Evolutionary conservation across 2,888 invertebrate species (phyloP), one percentile per base, ranked within the genome.

Genomic region (Campoplex nolae): DNA sequence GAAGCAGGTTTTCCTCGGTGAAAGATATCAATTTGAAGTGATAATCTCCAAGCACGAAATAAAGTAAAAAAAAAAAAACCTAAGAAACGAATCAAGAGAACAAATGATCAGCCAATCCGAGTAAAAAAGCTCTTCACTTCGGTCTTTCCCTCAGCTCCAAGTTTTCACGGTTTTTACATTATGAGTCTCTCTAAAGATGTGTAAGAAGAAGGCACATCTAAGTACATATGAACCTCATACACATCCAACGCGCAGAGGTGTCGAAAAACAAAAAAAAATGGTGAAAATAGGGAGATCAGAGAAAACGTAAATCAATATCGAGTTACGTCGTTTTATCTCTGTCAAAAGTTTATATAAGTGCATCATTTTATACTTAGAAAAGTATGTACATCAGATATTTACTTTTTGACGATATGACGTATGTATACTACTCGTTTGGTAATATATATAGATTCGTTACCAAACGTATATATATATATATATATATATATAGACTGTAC

Each of bases 21-120:
- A 88, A 84, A 84, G 88, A 23, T 88, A 88, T 88, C 88, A 87
- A 89, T 88, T 73, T 84, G 67, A 88, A 83, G 88, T 88, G 88
- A 89, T 89, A 89, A 89, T 89, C 84, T 88, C 65, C 70, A 16
- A 48, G 48, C 16, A 56, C 54, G 56, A 48, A 42, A 68, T 62
- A 74, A 28, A 77, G 68, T 62, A 74, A 28, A 77, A 68, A 80
- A 62, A 62, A 18, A 32, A 32, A 51, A 54, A 16, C 8, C 71
- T 65, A 54, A 74, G 51, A 48, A 42, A 74, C 35, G 77, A 71
- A 80, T 35, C 48, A 16, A 74, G 62, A 68, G 45, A 78, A 76
- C 54, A 56, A 77, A 77, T 67, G 51, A 78, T 62, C 73, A 80
- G 75, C 86, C 85, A 88, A 89, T 88, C 87, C 85, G 84, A 84